A percentile compares a stretch with the other conserved stretches of the same genome.
These are phyloP conservation scores for Aquatica leii DNA, from an alignment of 2,888 invertebrate genomes.

Conservation along the genomic window DNA sequence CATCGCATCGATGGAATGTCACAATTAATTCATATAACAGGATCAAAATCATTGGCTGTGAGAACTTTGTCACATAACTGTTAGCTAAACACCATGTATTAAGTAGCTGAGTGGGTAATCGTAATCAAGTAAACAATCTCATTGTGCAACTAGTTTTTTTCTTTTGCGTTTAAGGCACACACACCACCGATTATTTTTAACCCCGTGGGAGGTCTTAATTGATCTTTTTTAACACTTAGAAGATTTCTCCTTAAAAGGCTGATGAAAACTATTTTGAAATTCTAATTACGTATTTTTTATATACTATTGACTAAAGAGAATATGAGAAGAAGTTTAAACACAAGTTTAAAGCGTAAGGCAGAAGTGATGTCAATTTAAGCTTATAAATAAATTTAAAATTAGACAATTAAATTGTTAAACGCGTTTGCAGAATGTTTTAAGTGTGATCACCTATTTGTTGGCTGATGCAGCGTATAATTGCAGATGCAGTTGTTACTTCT, in stretches of 20 bases:
- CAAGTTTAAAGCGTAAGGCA: background rate
- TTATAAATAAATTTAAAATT: background rate
- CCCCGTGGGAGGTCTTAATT: constrained; percentile 57
- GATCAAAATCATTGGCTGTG: constrained; percentile 42
- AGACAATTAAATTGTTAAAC: background rate
- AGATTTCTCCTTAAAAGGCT: constrained; percentile 38
- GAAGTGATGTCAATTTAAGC: constrained; percentile 11
- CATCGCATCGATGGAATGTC: constrained; percentile 32
- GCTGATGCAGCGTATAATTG: no score
- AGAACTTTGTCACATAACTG: constrained; percentile 50
- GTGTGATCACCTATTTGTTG: background rate
- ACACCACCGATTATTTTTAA: constrained; percentile 42
- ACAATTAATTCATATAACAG: constrained; percentile 32
- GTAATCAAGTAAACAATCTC: constrained; percentile 37
- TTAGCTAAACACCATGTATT: constrained; percentile 48
- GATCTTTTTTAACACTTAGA: constrained; percentile 60
- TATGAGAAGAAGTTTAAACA: background rate
- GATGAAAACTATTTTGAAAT: constrained; percentile 4
- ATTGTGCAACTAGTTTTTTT: constrained; percentile 20
- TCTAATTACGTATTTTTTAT: constrained; percentile 27
- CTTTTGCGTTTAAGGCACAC: constrained; percentile 29
- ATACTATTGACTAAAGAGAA: background rate
- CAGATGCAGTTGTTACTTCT: no score
- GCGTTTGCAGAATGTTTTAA: background rate
- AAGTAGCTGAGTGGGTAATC: constrained; percentile 46